phyloP scores from a whole-genome alignment of 2,888 invertebrate species.

The Mayetiola destructor region DNA sequence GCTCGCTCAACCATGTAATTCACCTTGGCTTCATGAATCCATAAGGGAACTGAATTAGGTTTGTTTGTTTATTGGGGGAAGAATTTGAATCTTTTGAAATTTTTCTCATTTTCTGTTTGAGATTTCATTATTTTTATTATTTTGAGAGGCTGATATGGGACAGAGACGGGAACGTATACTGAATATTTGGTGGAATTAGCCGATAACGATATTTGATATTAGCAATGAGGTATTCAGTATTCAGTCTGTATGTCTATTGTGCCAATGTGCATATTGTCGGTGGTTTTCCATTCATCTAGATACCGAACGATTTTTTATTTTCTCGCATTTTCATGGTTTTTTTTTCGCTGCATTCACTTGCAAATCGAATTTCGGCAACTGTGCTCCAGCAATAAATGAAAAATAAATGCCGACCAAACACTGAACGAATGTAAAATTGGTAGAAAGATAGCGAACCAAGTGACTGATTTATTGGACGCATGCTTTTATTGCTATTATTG shows the following conservation, averaged over 20 bases:
- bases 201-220: conserved; percentile 8
- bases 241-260: no score
- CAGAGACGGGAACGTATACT: background rate
- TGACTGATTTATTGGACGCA: conserved; percentile 11
- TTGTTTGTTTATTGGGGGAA: background rate
- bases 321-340: no score
- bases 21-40: conserved; percentile 22
- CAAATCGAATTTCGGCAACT: background rate
- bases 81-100: no score
- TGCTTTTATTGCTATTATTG: conserved; percentile 11
- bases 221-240: background rate
- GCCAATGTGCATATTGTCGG: conserved; percentile 1
- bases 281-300: no score
- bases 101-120: background rate
- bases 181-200: background rate
- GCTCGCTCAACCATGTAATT: conserved; percentile 21
- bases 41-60: conserved; percentile 17
- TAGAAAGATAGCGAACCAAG: background rate
- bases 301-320: no score
- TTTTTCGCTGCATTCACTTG: no score
- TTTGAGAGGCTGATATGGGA: background rate
- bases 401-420: background rate
- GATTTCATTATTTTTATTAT: no score
- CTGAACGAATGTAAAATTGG: no score
- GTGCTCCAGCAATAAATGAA: background rate